These are phyloP conservation scores for Monarcha castaneiventris DNA, from an alignment of 2,113 vertebrate genomes.

Conservation along the genomic window DNA sequence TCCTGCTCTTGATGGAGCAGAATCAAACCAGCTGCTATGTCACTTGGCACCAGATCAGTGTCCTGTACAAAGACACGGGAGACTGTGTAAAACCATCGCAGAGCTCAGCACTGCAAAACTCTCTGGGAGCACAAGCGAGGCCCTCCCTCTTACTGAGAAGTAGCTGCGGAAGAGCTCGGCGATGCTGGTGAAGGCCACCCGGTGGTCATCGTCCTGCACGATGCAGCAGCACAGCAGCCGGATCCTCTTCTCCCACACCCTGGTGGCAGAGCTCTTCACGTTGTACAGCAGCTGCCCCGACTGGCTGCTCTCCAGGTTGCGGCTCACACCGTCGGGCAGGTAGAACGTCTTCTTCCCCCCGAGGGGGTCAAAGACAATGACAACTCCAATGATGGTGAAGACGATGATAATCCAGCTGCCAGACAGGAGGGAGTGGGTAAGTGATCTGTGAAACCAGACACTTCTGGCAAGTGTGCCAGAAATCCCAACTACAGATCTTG, in stretches of 20 bases:
- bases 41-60: constrained; percentile 93
- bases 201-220: constrained; percentile 85
- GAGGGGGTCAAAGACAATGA: constrained; percentile 92
- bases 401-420: constrained; percentile 91
- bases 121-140: accelerated
- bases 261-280: constrained; percentile 81
- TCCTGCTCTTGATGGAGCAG: constrained; percentile 96
- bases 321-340: not conserved
- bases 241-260: constrained; percentile 91
- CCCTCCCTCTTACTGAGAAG: constrained; percentile 82
- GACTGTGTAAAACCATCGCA: accelerated
- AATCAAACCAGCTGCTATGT: constrained; percentile 91
- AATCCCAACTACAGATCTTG: no score
- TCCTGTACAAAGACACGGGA: constrained; percentile 75
- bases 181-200: constrained; percentile 89
- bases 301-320: constrained; percentile 82
- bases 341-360: constrained; percentile 73
- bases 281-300: constrained; percentile 83
- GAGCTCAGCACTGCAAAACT: accelerated
- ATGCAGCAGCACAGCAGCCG: constrained; percentile 90
- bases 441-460: not conserved
- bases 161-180: constrained; percentile 86
- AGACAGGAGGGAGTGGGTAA: not conserved
- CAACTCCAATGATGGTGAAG: constrained; percentile 79
- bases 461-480: not conserved